Conservation (phyloP, 2,888 invertebrate genomes). For the Gymnocheta viridis region DNA sequence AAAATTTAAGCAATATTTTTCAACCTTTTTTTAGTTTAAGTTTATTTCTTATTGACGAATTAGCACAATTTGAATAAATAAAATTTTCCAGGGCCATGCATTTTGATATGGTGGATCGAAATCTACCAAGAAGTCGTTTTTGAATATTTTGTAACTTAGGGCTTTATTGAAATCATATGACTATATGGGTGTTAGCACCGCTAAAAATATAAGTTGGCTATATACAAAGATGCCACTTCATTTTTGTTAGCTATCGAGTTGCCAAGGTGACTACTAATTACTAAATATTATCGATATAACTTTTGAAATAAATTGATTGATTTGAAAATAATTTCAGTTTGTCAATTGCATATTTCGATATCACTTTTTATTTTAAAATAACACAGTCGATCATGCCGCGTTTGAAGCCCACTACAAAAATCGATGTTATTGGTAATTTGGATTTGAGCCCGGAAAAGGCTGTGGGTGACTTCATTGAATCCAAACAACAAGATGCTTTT, state of each 20-base stretch:
- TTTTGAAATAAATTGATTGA: neutral
- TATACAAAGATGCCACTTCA: conserved; percentile 1
- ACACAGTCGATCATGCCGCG: conserved; percentile 77
- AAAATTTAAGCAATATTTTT: too few species aligned
- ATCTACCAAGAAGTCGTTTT: too few species aligned
- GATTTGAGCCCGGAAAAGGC: conserved; percentile 79
- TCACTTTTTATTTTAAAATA: neutral
- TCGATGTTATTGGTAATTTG: conserved; percentile 80
- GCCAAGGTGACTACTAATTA: neutral
- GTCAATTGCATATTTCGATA: neutral
- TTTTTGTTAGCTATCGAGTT: neutral
- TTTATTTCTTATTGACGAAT: too few species aligned
- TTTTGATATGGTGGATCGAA: too few species aligned
- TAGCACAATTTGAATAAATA: too few species aligned
- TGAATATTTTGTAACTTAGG: too few species aligned
- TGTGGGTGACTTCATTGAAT: conserved; percentile 78
- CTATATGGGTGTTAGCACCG: neutral
- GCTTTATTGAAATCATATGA: too few species aligned
- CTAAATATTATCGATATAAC: conserved; percentile 50
- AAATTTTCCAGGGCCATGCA: too few species aligned
- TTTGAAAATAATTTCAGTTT: neutral
- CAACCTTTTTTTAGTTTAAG: too few species aligned
- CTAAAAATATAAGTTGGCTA: neutral
- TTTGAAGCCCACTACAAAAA: conserved; percentile 77
- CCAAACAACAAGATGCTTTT: conserved; percentile 78